phyloP scores from a whole-genome alignment of 2,888 invertebrate species.

The Hirtodrosophila confusa region DNA sequence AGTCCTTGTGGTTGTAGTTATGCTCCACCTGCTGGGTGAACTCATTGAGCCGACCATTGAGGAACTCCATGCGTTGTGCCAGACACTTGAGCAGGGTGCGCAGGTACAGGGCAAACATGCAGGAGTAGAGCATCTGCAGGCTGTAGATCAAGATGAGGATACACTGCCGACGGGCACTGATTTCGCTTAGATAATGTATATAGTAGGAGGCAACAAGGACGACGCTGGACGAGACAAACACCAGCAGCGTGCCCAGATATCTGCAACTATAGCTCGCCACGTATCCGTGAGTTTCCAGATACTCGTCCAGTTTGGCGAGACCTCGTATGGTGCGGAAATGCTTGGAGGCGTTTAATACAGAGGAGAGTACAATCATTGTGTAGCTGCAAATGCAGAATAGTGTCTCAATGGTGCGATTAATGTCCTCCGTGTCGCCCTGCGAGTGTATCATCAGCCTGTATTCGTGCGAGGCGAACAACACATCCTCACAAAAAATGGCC shows the following conservation, averaged over 20 bases:
- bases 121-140: slow-evolving; percentile 68
- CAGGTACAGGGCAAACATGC: slow-evolving; percentile 68
- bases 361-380: slow-evolving; percentile 65
- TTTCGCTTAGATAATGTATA: slow-evolving; percentile 56
- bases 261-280: slow-evolving; percentile 56
- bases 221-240: slow-evolving; percentile 38
- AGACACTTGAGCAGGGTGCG: slow-evolving; percentile 63
- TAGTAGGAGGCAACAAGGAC: slow-evolving; percentile 70
- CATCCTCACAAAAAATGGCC: slow-evolving; percentile 46
- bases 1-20: slow-evolving; percentile 53
- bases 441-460: slow-evolving; percentile 59
- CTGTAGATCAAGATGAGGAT: slow-evolving; percentile 62
- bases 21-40: slow-evolving; percentile 47
- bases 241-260: slow-evolving; percentile 35
- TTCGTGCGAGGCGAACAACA: slow-evolving; percentile 53
- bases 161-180: slow-evolving; percentile 34
- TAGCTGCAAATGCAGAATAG: slow-evolving; percentile 75
- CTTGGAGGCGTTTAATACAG: slow-evolving; percentile 58
- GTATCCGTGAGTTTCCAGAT: slow-evolving; percentile 58
- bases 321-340: slow-evolving; percentile 69
- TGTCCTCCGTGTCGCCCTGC: slow-evolving; percentile 74
- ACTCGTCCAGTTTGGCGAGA: slow-evolving; percentile 67
- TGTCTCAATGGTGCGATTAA: slow-evolving; percentile 77
- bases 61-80: slow-evolving; percentile 64
- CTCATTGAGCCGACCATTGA: slow-evolving; percentile 60